Conservation (phyloP, 2,888 invertebrate genomes). For the Zaprionus obscuricornis region DNA sequence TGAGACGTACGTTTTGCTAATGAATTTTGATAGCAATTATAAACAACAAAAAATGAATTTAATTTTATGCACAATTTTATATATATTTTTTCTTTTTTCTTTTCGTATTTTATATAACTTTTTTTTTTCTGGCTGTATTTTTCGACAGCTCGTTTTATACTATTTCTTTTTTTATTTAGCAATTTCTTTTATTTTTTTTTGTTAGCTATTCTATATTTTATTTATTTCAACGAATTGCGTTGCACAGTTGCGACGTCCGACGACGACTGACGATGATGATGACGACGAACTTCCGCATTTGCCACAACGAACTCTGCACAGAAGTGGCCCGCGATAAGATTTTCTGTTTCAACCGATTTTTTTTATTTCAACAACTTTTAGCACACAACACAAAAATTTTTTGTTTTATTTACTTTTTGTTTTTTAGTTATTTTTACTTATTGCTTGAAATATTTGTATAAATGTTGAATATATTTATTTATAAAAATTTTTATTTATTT, state of each 20-base stretch:
- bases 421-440: no score
- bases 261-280: conserved; percentile 62
- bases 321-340: conserved; percentile 46
- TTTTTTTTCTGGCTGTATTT: no score
- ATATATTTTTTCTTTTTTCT: no score
- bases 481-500: no score
- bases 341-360: no score
- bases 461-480: no score
- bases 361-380: no score
- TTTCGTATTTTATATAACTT: no score
- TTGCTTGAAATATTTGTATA: no score
- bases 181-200: neutral
- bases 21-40: conserved; percentile 38
- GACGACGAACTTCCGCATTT: conserved; percentile 71
- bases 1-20: conserved; percentile 53
- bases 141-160: conserved; percentile 34
- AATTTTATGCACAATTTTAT: conserved; percentile 28
- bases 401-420: no score
- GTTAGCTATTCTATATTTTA: conserved; percentile 7
- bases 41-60: conserved; percentile 39
- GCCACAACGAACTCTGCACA: conserved; percentile 46
- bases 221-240: conserved; percentile 47
- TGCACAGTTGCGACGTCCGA: conserved; percentile 55
- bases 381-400: no score
- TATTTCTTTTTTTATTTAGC: conserved; percentile 12